A percentile compares a stretch with the other conserved stretches of the same genome.
These are phyloP conservation scores for Ibidorhyncha struthersii DNA, from an alignment of 2,113 vertebrate species.

Conservation along the genomic window DNA sequence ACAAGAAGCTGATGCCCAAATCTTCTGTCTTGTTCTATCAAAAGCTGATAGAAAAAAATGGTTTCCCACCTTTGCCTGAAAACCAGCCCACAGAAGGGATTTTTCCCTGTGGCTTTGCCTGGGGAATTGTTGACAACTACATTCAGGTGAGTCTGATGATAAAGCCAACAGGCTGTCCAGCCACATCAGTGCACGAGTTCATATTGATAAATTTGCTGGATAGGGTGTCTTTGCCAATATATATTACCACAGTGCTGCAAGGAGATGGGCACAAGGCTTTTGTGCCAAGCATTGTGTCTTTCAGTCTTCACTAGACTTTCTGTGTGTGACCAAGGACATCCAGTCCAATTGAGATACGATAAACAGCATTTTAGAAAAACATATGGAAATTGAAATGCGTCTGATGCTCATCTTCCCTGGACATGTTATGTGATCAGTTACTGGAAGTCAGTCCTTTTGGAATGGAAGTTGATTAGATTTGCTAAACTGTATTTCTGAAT, in stretches of 20 bases:
- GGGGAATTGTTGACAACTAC: slow-evolving; percentile 91
- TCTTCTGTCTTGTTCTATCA: slow-evolving; percentile 93
- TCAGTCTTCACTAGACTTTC: neutral
- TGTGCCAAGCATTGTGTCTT: neutral
- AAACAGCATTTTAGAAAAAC: neutral
- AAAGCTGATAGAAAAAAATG: slow-evolving; percentile 91
- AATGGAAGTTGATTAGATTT: neutral
- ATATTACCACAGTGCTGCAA: neutral
- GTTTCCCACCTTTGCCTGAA: slow-evolving; percentile 90
- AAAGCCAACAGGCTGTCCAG: neutral
- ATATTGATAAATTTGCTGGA: slow-evolving; percentile 1
- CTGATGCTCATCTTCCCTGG: neutral
- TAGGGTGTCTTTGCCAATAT: neutral
- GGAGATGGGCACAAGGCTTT: neutral
- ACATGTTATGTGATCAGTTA: neutral
- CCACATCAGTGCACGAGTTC: slow-evolving; percentile 4
- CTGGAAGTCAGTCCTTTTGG: neutral
- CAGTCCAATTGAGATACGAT: neutral
- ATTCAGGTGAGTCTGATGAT: slow-evolving; percentile 84
- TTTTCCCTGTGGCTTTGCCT: slow-evolving; percentile 92
- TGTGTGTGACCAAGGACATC: neutral
- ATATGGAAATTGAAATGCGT: neutral
- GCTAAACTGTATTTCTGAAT: neutral
- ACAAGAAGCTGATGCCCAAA: slow-evolving; percentile 90
- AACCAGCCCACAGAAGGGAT: slow-evolving; percentile 82